These are phyloP conservation scores for Capreolus pygargus DNA, from an alignment of 2,113 vertebrate genomes.

Conservation along the genomic window DNA sequence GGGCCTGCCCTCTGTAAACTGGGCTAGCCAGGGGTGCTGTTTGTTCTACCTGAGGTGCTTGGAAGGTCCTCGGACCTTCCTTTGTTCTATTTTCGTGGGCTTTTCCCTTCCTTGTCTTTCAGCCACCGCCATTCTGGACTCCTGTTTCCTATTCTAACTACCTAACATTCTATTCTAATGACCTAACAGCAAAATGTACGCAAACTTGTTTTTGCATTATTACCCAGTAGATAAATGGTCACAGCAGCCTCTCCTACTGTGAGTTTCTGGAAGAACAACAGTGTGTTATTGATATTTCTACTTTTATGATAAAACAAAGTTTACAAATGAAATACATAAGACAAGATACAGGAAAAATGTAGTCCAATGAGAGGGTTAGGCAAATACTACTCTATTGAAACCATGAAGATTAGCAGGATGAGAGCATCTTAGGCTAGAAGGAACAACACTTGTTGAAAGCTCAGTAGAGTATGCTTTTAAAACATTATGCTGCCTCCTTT, in stretches of 20 bases:
- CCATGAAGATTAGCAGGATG: background rate
- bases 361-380: background rate
- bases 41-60: background rate
- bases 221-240: background rate
- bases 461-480: background rate
- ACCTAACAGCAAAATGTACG: background rate
- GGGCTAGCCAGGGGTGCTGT: background rate
- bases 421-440: background rate
- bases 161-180: background rate
- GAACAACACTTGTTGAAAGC: background rate
- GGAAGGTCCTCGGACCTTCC: background rate
- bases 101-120: background rate
- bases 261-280: background rate
- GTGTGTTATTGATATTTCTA: background rate
- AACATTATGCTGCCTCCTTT: background rate
- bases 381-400: background rate
- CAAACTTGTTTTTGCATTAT: background rate
- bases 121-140: background rate
- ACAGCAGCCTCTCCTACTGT: background rate
- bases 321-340: background rate
- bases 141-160: background rate
- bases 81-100: background rate
- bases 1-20: fast-evolving
- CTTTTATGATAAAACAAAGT: background rate
- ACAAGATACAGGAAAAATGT: background rate